Conservation (phyloP, 2,797 vertebrate species). For the Gymnoscopelus microlampas region DNA sequence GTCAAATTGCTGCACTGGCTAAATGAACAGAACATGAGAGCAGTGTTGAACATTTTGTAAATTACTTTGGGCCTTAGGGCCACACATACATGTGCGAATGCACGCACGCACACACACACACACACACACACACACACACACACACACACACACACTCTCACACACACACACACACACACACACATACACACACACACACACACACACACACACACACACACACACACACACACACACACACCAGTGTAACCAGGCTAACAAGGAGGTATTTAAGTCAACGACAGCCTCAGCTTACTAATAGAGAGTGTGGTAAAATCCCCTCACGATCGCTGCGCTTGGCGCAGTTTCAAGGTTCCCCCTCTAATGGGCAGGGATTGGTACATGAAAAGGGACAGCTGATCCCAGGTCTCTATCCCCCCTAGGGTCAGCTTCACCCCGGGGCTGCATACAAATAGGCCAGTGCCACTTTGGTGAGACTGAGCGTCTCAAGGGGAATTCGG, state of each 20-base stretch:
- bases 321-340: conserved; percentile 20
- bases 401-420: conserved; percentile 24
- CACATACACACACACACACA: not conserved
- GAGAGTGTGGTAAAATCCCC: conserved; percentile 27
- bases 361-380: conserved; percentile 58
- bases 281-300: conserved; percentile 44
- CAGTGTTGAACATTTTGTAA: conserved; percentile 10
- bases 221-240: conserved; percentile 17
- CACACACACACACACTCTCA: not conserved
- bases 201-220: not conserved
- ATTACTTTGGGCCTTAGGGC: not conserved
- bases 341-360: conserved; percentile 38
- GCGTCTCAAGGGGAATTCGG: conserved; percentile 12
- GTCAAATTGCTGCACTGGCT: conserved; percentile 33
- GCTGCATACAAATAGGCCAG: conserved; percentile 30
- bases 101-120: not conserved
- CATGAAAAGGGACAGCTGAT: conserved; percentile 46
- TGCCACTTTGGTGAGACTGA: conserved; percentile 31
- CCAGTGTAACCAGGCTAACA: conserved; percentile 36
- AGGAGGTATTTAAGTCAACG: conserved; percentile 45
- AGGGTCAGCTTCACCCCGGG: conserved; percentile 21
- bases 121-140: not conserved
- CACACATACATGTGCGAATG: not conserved
- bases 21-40: conserved; percentile 41
- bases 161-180: conserved; percentile 19